Evolutionary conservation across 2,113 vertebrate genomes (phyloP).

Genomic region (mouse (Mus musculus)): DNA sequence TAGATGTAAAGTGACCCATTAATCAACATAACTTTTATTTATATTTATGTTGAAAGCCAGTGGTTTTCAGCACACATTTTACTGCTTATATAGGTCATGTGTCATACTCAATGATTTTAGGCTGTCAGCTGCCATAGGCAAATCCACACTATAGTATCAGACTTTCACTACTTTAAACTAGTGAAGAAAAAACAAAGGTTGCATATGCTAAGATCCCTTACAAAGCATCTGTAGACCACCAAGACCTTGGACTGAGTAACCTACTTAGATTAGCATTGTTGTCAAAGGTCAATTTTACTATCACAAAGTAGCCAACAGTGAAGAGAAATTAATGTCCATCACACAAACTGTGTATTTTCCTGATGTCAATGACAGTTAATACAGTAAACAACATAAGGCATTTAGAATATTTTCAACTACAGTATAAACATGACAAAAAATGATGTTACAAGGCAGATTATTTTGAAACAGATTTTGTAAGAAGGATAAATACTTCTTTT

Average conservation of each 20-base stretch:
- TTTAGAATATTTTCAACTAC: slow-evolving; percentile 36
- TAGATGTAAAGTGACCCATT: slow-evolving; percentile 38
- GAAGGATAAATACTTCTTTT: slow-evolving; percentile 38
- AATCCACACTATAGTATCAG: slow-evolving; percentile 47
- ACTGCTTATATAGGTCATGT: slow-evolving; percentile 17
- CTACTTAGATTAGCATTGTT: slow-evolving; percentile 89
- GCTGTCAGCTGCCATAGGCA: slow-evolving; percentile 54
- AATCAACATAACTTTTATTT: slow-evolving; percentile 11
- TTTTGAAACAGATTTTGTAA: slow-evolving; percentile 36
- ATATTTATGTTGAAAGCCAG: slow-evolving; percentile 44
- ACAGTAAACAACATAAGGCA: slow-evolving; percentile 56
- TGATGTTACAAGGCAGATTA: slow-evolving; percentile 12
- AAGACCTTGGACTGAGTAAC: slow-evolving; percentile 90
- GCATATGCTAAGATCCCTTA: slow-evolving; percentile 82
- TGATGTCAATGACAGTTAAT: neutral
- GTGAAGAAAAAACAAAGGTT: slow-evolving; percentile 82
- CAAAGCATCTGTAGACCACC: slow-evolving; percentile 87
- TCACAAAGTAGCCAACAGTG: slow-evolving; percentile 86
- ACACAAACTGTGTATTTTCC: slow-evolving; percentile 52
- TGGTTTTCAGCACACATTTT: slow-evolving; percentile 55
- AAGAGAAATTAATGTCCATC: slow-evolving; percentile 69
- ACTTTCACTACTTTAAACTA: slow-evolving; percentile 55
- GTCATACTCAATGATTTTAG: slow-evolving; percentile 42
- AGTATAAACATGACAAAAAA: slow-evolving; percentile 42
- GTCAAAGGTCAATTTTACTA: slow-evolving; percentile 86